Base-by-base conservation (phyloP, 2,888 invertebrate genomes). In the Phlogophora meticulosa region DNA sequence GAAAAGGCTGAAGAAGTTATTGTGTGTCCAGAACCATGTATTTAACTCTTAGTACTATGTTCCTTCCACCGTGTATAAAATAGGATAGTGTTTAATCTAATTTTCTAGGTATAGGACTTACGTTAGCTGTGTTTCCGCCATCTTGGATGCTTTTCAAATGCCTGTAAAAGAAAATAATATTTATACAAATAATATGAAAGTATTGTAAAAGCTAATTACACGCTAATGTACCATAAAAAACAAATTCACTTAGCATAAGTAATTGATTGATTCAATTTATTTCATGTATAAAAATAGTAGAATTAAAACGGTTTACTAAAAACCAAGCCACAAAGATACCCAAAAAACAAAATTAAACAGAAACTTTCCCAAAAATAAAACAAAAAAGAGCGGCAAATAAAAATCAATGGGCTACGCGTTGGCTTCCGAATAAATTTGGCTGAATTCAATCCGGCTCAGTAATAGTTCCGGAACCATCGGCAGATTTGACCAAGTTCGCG, bases 401-500 rank as follows among this genome's bases (percentile, higher is more conserved):
- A 72, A 78, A 63, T 70, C 65, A 72, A 78, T 72, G 49, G 62
- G 52, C 59, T 56, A 66, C 53, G 49, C 64, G 55, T 70, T 66
- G 57, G 73, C 77, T 65, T 51, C 68, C 68, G 67, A 75, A 82
- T 87, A 84, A 85, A 86, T 87, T 88, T 81, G 78, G 76, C 68
- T 79, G 82, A 80, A 83, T 82, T 83, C 85, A 71, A 81, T 80
- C 75, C 78, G 71, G 55, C 70, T 73, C 76, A 75, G 76, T 78
- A 82, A 80, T 74, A 80, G 76, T 72, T 65, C 62, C 76, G 80
- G 81, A 81, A 81, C 78, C 80, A 83, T 82, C 79, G 80, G 78
- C 83, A 83, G 84, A 84, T 87, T 87, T 83, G 84, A 84, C 74
- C 83, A 89, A 88, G 85, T 88, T 88, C 81, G 69, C 74, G 74